Evolutionary conservation across 2,113 vertebrate species (phyloP), one percentile per base, ranked within the genome.

Genomic region (Dromaius novaehollandiae): DNA sequence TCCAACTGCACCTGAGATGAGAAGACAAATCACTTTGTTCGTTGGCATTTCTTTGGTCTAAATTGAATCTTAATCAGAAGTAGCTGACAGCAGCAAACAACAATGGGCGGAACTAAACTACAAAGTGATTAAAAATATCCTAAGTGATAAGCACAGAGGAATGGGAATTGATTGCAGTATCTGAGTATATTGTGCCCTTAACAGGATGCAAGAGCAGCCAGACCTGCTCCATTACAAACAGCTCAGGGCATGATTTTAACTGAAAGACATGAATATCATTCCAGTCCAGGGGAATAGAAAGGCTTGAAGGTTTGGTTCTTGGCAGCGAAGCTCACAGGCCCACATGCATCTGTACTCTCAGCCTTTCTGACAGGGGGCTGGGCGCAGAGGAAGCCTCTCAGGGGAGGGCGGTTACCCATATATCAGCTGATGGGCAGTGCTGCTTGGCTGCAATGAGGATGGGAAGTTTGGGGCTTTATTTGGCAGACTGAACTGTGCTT

Each of bases 381-480:
- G 7, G 7, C 46, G 3, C 46, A 18, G 18, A 48, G 18, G 18
- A 48, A 48, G 46, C 46, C 46, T 48, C 46, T 48, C 46, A 19
- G 46, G 46, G 44, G 38, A 38, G 14, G 46, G 46, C 6, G 19
- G 46, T 48, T 48, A 18, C 46, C 46, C 46, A 48, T 48, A 48
- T 6, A 48, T 48, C 46, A 48, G 46, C 46, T 48, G 46, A 48
- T 8, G 46, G 18, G 46, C 46, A 48, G 18, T 48, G 18, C 17
- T 48, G 18, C 46, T 48, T 48, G 46, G 46, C 18, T 19, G 18
- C 46, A 48, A 19, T 19, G 46, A 48, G 18, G 46, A 48, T 48
- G 44, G 16, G 44, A 34, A 38, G 25, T 1, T 0, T 4, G 6
- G 14, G 42, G 44, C 44, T 61, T 42, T 70, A 36, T 24, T 8